Percentiles rank a stretch among this genome's conserved stretches.
Conservation (phyloP, 2,888 invertebrate species). For the Netelia melanura region DNA sequence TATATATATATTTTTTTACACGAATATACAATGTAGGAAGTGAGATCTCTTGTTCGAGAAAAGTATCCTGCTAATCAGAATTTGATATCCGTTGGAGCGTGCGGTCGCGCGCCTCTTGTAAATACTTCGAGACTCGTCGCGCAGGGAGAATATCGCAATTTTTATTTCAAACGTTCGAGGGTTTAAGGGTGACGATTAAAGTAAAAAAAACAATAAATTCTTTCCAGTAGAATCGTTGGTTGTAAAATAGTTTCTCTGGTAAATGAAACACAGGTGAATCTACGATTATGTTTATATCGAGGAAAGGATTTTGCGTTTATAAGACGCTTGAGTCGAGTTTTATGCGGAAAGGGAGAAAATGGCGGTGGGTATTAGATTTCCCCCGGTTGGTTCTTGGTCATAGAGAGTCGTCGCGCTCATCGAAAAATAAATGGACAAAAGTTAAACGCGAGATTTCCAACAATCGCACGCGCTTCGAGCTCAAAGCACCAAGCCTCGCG, state of each 20-base stretch:
- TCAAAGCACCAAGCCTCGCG: too few relatives aligned
- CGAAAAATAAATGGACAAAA: conserved; percentile 61
- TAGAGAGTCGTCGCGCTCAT: conserved; percentile 28
- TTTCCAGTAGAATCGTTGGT: not conserved
- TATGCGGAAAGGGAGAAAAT: conserved; percentile 63
- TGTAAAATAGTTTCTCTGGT: not conserved
- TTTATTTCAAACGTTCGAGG: conserved; percentile 12
- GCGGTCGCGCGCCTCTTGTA: not conserved
- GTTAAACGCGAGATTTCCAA: conserved; percentile 61
- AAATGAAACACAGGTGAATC: conserved; percentile 55
- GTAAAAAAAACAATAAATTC: not conserved
- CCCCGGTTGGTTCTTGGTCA: not conserved
- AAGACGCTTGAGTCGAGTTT: conserved; percentile 60
- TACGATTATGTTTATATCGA: conserved; percentile 61
- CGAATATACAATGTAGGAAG: not conserved
- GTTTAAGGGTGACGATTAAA: not conserved
- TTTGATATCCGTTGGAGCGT: not conserved
- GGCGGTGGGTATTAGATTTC: conserved; percentile 59
- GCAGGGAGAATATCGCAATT: not conserved
- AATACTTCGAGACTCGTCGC: not conserved
- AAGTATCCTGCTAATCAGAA: not conserved
- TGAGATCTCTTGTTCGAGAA: not conserved
- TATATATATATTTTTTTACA: conserved; percentile 2
- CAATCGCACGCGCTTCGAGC: conserved; percentile 48
- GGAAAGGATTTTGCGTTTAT: conserved; percentile 17